Conservation (phyloP, 2,113 vertebrate genomes). For the Tor tambroides region DNA sequence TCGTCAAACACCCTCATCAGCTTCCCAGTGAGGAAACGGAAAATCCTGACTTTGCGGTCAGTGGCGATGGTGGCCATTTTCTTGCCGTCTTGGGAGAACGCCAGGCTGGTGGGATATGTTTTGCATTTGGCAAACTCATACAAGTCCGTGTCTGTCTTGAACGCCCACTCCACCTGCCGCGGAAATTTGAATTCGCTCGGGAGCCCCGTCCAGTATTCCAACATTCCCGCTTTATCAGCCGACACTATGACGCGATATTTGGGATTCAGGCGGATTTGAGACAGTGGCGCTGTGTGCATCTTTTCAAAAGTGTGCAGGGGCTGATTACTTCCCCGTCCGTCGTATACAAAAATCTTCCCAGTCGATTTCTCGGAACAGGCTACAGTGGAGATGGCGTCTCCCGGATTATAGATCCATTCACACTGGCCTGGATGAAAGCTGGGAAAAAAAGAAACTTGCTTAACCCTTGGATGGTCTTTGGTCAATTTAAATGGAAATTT, state of each 20-base stretch:
- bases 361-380: slow-evolving; percentile 95
- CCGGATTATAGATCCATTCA: slow-evolving; percentile 97
- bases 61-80: slow-evolving; percentile 96
- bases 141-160: slow-evolving; percentile 97
- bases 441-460: not conserved
- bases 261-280: slow-evolving; percentile 90
- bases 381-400: slow-evolving; percentile 94
- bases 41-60: slow-evolving; percentile 96
- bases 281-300: slow-evolving; percentile 87
- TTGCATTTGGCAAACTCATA: slow-evolving; percentile 98
- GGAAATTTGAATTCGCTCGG: slow-evolving; percentile 92
- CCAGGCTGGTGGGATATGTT: slow-evolving; percentile 89
- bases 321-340: slow-evolving; percentile 88
- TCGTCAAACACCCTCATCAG: slow-evolving; percentile 97
- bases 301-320: slow-evolving; percentile 91
- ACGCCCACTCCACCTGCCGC: slow-evolving; percentile 89
- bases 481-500: not conserved
- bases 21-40: slow-evolving; percentile 94
- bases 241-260: slow-evolving; percentile 89
- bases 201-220: slow-evolving; percentile 98
- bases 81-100: slow-evolving; percentile 91
- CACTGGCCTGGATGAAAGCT: slow-evolving; percentile 93
- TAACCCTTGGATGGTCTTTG: not conserved
- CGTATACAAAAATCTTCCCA: slow-evolving; percentile 95
- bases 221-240: slow-evolving; percentile 94